Percentiles rank a stretch among this genome's conserved stretches.
phyloP scores from a whole-genome alignment of 2,888 invertebrate genomes.

The Epinotia brunnichana region DNA sequence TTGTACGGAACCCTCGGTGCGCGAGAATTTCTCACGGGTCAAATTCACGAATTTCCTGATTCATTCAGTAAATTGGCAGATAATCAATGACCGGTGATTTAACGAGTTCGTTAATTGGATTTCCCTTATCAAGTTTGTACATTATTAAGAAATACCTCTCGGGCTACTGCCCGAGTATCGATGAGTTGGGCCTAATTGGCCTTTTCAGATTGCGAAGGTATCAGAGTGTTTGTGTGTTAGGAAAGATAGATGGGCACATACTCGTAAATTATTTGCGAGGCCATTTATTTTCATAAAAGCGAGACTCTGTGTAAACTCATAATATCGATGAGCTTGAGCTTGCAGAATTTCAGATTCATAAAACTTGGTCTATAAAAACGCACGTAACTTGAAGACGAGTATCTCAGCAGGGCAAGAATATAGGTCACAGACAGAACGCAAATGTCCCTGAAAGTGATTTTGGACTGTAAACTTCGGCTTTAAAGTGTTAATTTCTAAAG shows the following conservation, averaged over 20 bases:
- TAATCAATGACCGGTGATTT: slow-evolving; percentile 22
- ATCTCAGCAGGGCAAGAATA: no score
- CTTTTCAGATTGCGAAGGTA: slow-evolving; percentile 24
- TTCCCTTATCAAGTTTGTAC: slow-evolving; percentile 31
- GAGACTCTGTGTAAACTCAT: not conserved
- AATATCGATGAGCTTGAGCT: no score
- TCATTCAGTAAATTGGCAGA: slow-evolving; percentile 9
- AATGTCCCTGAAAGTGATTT: no score
- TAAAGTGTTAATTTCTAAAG: no score
- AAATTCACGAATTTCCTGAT: not conserved
- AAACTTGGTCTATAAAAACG: no score
- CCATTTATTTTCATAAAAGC: slow-evolving; percentile 2
- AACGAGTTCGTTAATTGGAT: slow-evolving; percentile 16
- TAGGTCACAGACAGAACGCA: no score
- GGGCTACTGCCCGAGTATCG: slow-evolving; percentile 36
- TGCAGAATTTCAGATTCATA: no score
- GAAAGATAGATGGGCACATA: slow-evolving; percentile 15
- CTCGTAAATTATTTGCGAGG: not conserved
- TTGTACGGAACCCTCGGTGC: no score
- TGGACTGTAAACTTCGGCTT: no score
- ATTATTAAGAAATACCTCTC: slow-evolving; percentile 38
- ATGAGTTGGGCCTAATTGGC: slow-evolving; percentile 37
- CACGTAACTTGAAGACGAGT: no score
- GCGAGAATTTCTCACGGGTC: not conserved
- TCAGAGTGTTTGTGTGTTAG: slow-evolving; percentile 3